Base-by-base conservation (phyloP, 1,140 invertebrate species). In the Xylocopa sonorina region DNA sequence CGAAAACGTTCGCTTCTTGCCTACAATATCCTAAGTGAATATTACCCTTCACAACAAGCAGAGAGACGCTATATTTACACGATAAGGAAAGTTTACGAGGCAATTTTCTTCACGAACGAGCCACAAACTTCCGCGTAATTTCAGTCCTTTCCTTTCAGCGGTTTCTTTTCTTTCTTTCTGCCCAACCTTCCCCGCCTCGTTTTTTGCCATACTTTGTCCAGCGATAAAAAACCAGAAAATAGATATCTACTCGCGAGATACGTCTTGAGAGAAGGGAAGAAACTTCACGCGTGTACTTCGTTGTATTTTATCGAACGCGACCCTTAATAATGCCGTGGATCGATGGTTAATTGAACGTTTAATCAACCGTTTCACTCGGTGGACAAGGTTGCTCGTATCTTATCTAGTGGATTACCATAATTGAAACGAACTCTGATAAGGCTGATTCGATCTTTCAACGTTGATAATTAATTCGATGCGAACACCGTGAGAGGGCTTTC, bases 1-100 rank as follows among this genome's bases (percentile, higher is more conserved):
- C 64, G 66, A 71, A 73, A 64, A 43, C 57, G 41, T 80, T 72
- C 48, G 68, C 64, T 78, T 74, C n/a, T 79, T 63, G 32, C 38
- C 60, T 34, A 7, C 32, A 38, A 64, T 48, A 55, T 24, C 62
- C 53, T 46, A 53, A 27, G 51, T 63, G 64, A 84, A 84, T 75
- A 38, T 66, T 68, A 84, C 76, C 43, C 34, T 67, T 58, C 55
- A 46, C 29, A 63, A 51, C 50, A 60, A 57, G 48, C 21, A 60
- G 12, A 60, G 12, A 41, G 3, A 71, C 14, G 27, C 51, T 43
- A 72, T 53, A 78, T 74, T 84, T 69, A 46, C 48, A 46, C 67
- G 66, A 60, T 71, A 24, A 74, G 27, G 50, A 32, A 50, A 68
- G 64, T 58, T 74, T 69, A 57, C 50, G 50, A n/a, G 43, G 60